Percentiles rank a stretch among this genome's conserved stretches.
Evolutionary conservation across 2,888 invertebrate species (phyloP).

Genomic region (Lasioglossum villosulum): DNA sequence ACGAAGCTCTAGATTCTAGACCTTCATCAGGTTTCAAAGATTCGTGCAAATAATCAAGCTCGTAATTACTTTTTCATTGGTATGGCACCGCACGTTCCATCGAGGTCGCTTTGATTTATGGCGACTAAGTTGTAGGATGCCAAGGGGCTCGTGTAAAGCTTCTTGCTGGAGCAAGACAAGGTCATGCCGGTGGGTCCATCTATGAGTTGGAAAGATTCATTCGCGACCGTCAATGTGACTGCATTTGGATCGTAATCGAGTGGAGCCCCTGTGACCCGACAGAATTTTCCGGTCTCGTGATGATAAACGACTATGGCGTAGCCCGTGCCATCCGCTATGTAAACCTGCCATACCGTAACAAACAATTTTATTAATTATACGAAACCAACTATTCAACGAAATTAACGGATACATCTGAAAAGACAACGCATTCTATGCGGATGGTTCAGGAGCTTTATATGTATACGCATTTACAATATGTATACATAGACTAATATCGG

Average conservation of each 20-base stretch:
- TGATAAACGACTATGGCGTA: constrained; percentile 88
- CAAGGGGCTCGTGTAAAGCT: constrained; percentile 70
- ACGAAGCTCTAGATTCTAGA: background rate
- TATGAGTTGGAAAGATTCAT: constrained; percentile 88
- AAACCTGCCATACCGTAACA: constrained; percentile 84
- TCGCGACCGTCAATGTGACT: constrained; percentile 77
- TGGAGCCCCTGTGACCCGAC: constrained; percentile 66
- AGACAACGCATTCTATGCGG: too few relatives aligned
- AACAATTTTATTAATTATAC: background rate
- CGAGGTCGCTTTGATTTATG: background rate
- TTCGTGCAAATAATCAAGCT: background rate
- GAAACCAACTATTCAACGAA: background rate
- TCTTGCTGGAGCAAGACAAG: constrained; percentile 84
- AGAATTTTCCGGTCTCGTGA: background rate
- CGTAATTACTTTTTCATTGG: background rate
- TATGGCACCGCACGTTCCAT: accelerated
- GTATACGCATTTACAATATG: too few relatives aligned
- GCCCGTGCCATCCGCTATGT: constrained; percentile 88
- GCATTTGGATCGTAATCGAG: constrained; percentile 57
- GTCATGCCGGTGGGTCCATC: constrained; percentile 90
- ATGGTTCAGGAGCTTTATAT: too few relatives aligned
- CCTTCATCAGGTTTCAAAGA: background rate
- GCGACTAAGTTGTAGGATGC: constrained; percentile 67
- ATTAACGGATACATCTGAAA: background rate
- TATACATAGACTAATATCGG: too few relatives aligned